Evolutionary conservation across 2,113 vertebrate species (phyloP), one percentile per base, ranked within the genome.

Genomic region (Nipponia nippon): DNA sequence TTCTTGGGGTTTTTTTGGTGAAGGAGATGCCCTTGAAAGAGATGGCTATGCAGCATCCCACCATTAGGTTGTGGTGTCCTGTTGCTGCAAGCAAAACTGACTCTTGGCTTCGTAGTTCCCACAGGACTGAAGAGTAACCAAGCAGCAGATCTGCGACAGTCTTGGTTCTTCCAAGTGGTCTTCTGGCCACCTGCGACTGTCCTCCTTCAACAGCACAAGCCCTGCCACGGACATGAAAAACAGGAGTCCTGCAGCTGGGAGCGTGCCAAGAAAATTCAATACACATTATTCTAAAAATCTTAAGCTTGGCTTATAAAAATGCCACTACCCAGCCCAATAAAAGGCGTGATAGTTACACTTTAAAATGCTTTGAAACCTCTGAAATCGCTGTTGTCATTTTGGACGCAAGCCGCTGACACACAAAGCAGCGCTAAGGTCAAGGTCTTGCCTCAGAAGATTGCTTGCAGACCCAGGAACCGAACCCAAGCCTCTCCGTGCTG

Each of bases 291-390:
- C 77, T 55, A 52, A 96, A 96, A 91, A 49, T 65, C 40, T 86
- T 38, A 61, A 86, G 83, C 89, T 91, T 82, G 32, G 55, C 92
- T 90, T 93, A 58, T 49, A 71, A 86, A 89, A 91, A 55, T 10
- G 52, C 65, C 90, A 58, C 75, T 78, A 69, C 27, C 79, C 89
- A 42, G 89, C 52, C 44, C 36, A 75, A 62, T 67, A 88, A 90
- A 91, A 89, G 91, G 65, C 91, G 49, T 1, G 40, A 78, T n/a
- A 83, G 92, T 89, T 96, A 91, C 83, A 89, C 90, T 93, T 88
- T 83, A 93, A 95, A 97, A 70, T 17, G 95, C 88, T 88, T 67
- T 77, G 92, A 93, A 93, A 72, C 70, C 81, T 92, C 89, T 91
- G 92, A 87, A 95, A 96, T 89, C 2, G 20, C 91, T 85, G 71